Evolutionary conservation across 2,888 invertebrate genomes (phyloP).

Genomic region (Steromphala cineraria): DNA sequence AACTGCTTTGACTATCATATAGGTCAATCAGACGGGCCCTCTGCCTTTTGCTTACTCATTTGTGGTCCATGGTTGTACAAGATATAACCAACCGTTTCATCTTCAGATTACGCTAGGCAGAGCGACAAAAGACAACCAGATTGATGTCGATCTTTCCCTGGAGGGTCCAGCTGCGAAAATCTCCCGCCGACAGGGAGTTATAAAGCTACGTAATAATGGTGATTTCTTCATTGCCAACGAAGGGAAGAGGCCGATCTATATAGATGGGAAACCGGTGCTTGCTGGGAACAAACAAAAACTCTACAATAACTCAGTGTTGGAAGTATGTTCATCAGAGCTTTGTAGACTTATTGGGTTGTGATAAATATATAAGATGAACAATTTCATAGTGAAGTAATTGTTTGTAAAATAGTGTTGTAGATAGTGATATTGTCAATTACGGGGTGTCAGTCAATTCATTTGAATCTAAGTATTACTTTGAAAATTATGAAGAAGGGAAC

Average conservation of each 20-base stretch:
- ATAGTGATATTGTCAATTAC: no score
- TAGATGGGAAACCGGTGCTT: constrained; percentile 93
- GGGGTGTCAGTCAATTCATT: no score
- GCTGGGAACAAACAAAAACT: constrained; percentile 92
- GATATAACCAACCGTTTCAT: neutral
- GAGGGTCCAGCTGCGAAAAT: constrained; percentile 95
- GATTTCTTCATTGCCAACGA: constrained; percentile 97
- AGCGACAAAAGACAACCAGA: constrained; percentile 88
- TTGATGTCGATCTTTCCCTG: constrained; percentile 93
- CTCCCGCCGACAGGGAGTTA: constrained; percentile 93
- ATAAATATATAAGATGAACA: no score
- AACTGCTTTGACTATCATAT: no score
- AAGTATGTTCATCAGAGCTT: constrained; percentile 78
- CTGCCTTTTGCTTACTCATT: no score
- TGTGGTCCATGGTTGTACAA: no score
- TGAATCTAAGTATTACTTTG: no score
- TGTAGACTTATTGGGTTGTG: no score
- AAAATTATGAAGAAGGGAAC: no score
- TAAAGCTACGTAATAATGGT: constrained; percentile 91
- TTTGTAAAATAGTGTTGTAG: no score
- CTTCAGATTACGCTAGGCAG: constrained; percentile 91
- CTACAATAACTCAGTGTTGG: constrained; percentile 94
- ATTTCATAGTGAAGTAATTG: no score
- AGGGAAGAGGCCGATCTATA: constrained; percentile 94
- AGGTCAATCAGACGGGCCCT: no score